Base-by-base conservation (phyloP, 2,888 invertebrate genomes). In the Pyrocoelia pectoralis region DNA sequence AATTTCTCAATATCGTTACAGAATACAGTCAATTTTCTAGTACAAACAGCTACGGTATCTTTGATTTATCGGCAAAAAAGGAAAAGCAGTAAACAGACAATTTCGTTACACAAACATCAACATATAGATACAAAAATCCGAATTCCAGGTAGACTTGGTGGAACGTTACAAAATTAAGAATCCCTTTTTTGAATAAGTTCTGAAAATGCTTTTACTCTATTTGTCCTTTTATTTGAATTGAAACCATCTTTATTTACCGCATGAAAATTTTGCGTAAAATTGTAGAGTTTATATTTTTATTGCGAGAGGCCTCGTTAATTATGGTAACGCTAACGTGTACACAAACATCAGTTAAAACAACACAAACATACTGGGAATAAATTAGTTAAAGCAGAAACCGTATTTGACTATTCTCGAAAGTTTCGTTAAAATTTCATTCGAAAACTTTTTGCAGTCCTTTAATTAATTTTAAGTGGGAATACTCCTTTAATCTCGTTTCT, bases 141-240 rank as follows among this genome's bases (percentile, higher is more conserved):
- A 63, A 55, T 55, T 33, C 40, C 63, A 63, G 63, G 63, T 63
- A 63, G 58, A 51, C 43, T 46, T 54, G 15, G 46, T 55, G 53
- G 57, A 57, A 46, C 56, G 62, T 62, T 62, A 62, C 53, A 58
- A 58, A 63, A 63, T 63, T 54, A 63, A 58, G 54, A 59, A 58
- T 55, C 55, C 55, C 24, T 49, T 53, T 61, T 54, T 57, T 56
- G 62, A 54, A 62, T 53, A 57, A 57, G 62, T 62, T 56, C 51
- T 53, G 62, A 56, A 62, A 62, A 57, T 29, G 46, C 40, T 52
- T 33, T 46, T 18, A 18, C 18, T 43, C 9, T 18, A 8, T 41
- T 40, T 51, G 52, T 19, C 56, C 61, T 24, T 51, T 52, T 56
- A 56, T 61, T 56, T 56, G 56, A 52, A 57, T 49, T 57, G 48